Evolutionary conservation across 2,888 invertebrate species (phyloP), one percentile per base, ranked within the genome.

Genomic region (Yponomeuta sedellus): DNA sequence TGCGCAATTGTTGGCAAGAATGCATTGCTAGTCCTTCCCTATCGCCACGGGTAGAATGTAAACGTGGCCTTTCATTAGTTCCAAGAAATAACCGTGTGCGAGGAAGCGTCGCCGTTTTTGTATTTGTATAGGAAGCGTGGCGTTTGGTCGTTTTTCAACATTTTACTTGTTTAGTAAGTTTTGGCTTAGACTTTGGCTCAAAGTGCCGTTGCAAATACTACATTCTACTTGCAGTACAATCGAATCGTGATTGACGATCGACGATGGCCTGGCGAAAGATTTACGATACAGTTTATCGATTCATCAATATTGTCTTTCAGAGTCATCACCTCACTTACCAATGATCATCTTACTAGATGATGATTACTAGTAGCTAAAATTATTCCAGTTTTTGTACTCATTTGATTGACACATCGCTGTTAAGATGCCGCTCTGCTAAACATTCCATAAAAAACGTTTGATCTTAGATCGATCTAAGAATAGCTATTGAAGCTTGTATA

Each of bases 71-170:
- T 88, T 87, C 88, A 88, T 89, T 88, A 85, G 82, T 90, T 91
- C 90, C 77, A 61, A 79, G 90, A 90, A 89, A 76, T 75, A 73
- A 77, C 81, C 34, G 34, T 78, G 74, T 75, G 82, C 79, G 83
- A 76, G 86, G 85, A 86, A 87, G 78, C 80, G 78, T 72, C 75
- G 74, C 74, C 77, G 81, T 85, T 89, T 88, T 89, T 88, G 44
- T 52, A 3, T 16, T 52, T 52, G 88, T 86, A 86, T 89, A 88
- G 89, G 90, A 90, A 89, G 83, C 78, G 72, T 72, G 68, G 73
- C 71, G 77, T 79, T 82, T 75, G 71, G 80, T 79, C 74, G 78
- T 87, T 87, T 83, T 82, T 83, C 80, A 71, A 77, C 75, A 73
- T 74, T 77, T 72, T 74, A 72, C 70, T 67, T 70, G 68, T 68